These are phyloP conservation scores for Ladona fulva DNA, from an alignment of 1,140 invertebrate genomes.

Conservation along the genomic window DNA sequence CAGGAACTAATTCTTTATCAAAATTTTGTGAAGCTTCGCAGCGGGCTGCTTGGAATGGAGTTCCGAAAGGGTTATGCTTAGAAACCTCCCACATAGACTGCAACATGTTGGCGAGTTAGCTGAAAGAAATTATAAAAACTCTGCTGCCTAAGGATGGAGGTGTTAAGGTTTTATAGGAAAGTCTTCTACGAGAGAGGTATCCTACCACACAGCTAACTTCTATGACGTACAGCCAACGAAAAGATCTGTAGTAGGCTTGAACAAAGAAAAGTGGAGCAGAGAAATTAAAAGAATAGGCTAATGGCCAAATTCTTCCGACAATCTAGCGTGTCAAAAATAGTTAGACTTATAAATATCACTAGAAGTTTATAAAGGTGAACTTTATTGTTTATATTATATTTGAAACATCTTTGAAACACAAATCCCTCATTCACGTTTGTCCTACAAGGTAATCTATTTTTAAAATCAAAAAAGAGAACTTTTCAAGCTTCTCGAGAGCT, in stretches of 20 bases:
- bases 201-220: conserved; percentile 3
- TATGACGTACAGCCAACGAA: neutral
- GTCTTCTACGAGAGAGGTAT: neutral
- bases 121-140: neutral
- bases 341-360: too few species aligned
- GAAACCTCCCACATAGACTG: neutral
- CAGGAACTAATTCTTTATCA: neutral
- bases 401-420: too few species aligned
- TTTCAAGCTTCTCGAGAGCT: too few species aligned
- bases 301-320: too few species aligned
- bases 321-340: too few species aligned
- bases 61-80: neutral
- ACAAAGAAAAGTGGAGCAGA: neutral
- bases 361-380: too few species aligned
- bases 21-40: neutral
- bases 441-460: too few species aligned
- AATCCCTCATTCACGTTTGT: too few species aligned
- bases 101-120: neutral
- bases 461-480: too few species aligned
- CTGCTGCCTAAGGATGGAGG: neutral
- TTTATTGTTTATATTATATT: too few species aligned
- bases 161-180: too few species aligned
- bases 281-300: neutral
- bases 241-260: neutral
- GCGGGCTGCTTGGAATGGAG: neutral